Base-by-base conservation (phyloP, 2,888 invertebrate genomes). In the Drosophila austrosaltans region DNA sequence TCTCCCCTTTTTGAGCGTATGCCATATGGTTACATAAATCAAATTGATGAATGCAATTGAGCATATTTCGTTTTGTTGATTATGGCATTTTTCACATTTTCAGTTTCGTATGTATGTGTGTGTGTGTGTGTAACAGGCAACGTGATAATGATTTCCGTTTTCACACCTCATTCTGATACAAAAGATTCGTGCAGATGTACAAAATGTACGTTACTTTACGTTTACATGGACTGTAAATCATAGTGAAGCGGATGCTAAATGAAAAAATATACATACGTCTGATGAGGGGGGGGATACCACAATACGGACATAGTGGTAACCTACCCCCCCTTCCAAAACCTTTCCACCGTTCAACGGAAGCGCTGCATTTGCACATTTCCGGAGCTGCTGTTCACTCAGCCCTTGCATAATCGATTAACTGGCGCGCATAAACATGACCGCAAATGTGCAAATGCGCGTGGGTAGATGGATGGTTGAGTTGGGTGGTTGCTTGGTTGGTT, bases 381-480 rank as follows among this genome's bases (percentile, higher is more conserved):
- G 82, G 81, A 73, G 79, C 82, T 85, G 82, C 48, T 48, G 48
- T 77, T 82, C 82, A 82, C 81, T 82, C 86, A 79, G 83, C 74
- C 82, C 86, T 77, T 79, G 82, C 85, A 82, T 82, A 82, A 82
- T 82, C 82, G 82, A 82, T 82, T 82, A 82, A 82, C 82, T 85
- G 77, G 74, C 73, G 74, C 81, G 79, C 82, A 82, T 82, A 85
- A 82, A 82, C 85, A 82, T 77, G 82, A 85, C 82, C 82, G 82
- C 85, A 82, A 82, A 82, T 82, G 82, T 82, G 85, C 85, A 82
- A 85, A 82, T 82, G 77, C 77, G 48, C 48, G 48, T 48, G 48
- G 48, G 48, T 48, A 48, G 48, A 48, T 48, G 48, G 25, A 48
- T 48, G 48, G 44, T 8, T 39, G 63, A 12, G 22, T 8, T 39